Evolutionary conservation across 2,888 invertebrate species (phyloP).

Genomic region (Carcina quercana): DNA sequence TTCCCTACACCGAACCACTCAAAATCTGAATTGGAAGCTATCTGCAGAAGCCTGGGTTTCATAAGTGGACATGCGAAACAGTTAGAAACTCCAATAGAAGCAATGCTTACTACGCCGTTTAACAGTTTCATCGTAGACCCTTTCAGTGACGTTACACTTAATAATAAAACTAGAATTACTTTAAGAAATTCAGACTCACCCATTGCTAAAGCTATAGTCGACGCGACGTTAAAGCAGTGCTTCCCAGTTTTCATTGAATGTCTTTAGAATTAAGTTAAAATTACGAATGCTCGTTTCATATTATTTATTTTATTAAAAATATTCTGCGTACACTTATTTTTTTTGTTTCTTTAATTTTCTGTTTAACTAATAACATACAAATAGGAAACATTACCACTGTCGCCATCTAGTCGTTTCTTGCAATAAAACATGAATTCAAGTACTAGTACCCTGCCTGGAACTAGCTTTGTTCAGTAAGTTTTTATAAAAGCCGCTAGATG

Average conservation of each 20-base stretch:
- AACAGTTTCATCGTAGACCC: conserved; percentile 43
- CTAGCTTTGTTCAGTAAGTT: too few relatives aligned
- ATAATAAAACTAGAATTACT: conserved; percentile 49
- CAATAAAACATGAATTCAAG: too few relatives aligned
- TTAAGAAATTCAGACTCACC: conserved; percentile 51
- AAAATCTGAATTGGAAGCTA: conserved; percentile 67
- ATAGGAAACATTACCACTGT: too few relatives aligned
- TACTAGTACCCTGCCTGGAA: too few relatives aligned
- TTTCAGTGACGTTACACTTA: conserved; percentile 50
- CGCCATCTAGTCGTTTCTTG: too few relatives aligned
- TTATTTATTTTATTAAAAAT: too few relatives aligned
- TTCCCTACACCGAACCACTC: conserved; percentile 70
- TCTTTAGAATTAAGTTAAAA: conserved; percentile 14
- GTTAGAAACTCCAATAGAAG: conserved; percentile 28
- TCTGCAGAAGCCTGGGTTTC: conserved; percentile 78
- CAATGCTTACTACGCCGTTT: conserved; percentile 27
- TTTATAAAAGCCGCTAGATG: too few relatives aligned
- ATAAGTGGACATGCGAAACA: conserved; percentile 67
- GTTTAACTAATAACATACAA: too few relatives aligned
- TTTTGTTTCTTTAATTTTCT: too few relatives aligned
- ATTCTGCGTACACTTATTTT: too few relatives aligned
- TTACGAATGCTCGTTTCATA: too few relatives aligned
- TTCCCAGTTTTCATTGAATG: conserved; percentile 67
- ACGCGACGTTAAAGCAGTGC: conserved; percentile 39
- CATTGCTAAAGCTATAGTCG: conserved; percentile 42